A percentile compares a stretch with the other conserved stretches of the same genome.
Conservation (phyloP, 2,888 invertebrate genomes). For the Caenorhabditis zanzibari region DNA sequence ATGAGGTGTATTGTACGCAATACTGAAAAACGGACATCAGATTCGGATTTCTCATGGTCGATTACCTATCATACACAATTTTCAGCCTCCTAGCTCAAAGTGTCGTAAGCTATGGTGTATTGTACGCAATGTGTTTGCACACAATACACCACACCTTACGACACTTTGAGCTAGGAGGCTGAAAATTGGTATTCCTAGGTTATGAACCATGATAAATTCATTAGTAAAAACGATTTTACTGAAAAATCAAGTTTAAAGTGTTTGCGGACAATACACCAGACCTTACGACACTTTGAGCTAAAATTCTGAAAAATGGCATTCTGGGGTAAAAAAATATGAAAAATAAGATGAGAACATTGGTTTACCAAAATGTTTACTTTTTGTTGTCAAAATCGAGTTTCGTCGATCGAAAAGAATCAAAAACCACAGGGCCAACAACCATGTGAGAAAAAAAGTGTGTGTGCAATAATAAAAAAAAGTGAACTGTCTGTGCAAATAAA, state of each 20-base stretch:
- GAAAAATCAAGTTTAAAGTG: background rate
- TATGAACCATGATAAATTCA: background rate
- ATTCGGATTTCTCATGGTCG: background rate
- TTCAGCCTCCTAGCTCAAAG: background rate
- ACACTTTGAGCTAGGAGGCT: background rate
- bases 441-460: too few relatives aligned
- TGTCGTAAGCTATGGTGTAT: background rate
- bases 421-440: too few relatives aligned
- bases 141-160: background rate
- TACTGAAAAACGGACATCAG: background rate
- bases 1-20: background rate
- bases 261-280: constrained; percentile 1
- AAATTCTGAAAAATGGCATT: background rate
- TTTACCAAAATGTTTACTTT: background rate
- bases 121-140: background rate
- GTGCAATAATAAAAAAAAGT: too few relatives aligned
- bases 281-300: constrained; percentile 5
- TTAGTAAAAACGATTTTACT: background rate
- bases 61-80: background rate
- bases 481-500: too few relatives aligned
- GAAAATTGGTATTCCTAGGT: background rate
- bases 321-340: background rate
- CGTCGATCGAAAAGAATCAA: too few relatives aligned
- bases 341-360: background rate
- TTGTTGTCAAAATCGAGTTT: too few relatives aligned